These are phyloP conservation scores for Etheostoma cragini DNA, from an alignment of 2,113 vertebrate species.

Conservation along the genomic window DNA sequence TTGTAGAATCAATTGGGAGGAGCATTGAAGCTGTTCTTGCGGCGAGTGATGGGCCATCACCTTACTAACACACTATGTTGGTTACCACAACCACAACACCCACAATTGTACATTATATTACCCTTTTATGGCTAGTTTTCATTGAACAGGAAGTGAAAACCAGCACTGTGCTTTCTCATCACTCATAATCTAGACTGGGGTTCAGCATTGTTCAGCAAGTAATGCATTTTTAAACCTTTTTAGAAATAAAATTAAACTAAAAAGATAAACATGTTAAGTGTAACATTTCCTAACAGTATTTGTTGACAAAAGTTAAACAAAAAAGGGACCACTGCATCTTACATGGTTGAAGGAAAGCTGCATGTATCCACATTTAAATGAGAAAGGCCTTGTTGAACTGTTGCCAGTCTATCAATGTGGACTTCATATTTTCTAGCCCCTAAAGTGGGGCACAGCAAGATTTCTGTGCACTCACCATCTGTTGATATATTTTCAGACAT, in stretches of 20 bases:
- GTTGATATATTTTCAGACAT: background rate
- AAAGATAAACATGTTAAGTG: background rate
- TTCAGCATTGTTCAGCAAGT: background rate
- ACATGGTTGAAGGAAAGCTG: background rate
- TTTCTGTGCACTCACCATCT: background rate
- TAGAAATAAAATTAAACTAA: background rate
- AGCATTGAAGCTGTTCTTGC: too few relatives aligned
- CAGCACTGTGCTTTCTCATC: background rate
- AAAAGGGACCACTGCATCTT: background rate
- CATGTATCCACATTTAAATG: slow-evolving; percentile 14
- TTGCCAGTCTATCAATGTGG: background rate
- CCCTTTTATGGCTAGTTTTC: background rate
- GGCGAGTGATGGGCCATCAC: too few relatives aligned
- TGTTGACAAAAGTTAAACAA: background rate
- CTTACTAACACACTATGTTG: too few relatives aligned
- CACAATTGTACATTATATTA: background rate
- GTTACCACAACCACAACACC: too few relatives aligned
- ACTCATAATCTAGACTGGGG: background rate
- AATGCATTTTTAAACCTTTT: background rate
- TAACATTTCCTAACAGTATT: background rate
- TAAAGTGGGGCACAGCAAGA: slow-evolving; percentile 3
- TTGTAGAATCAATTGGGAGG: too few relatives aligned
- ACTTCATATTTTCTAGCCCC: background rate
- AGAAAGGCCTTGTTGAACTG: slow-evolving; percentile 5
- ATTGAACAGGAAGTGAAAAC: background rate